Base-by-base conservation (phyloP, 2,888 invertebrate species). In the Altica lythri region DNA sequence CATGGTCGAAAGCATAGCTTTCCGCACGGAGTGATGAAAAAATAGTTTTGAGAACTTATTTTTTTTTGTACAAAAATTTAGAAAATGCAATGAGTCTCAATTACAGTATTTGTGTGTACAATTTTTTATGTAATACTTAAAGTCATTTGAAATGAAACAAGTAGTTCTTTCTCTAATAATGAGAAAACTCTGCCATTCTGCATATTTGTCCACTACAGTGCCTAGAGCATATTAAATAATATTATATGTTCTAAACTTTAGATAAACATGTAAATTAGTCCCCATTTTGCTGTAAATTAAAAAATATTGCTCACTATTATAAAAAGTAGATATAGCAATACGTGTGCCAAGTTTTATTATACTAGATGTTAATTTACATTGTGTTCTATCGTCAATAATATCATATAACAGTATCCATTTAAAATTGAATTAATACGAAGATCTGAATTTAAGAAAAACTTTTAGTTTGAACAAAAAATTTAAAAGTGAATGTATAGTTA, bases 251-350 rank as follows among this genome's bases (percentile, higher is more conserved):
- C 38, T 45, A 52, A 17, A 14, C 22, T 14, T 22, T 40, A 45
- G 32, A 25, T 34, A 30, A 40, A 19, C 17, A 47, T 42, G 32
- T 42, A 25, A 34, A 22, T 44, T 52, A 38, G 13, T 38, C 48
- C 50, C 55, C 55, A 46, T 59, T 47, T 52, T 53, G 54, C 59
- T 57, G 52, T 57, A 54, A 52, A 35, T 25, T 56, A 29, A 59
- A 47, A 44, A 53, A 40, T 38, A 57, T 57, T 57, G 60, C 60
- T 60, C 60, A 60, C 53, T 47, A 56, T 49, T 43, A 14, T 53
- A 40, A 25, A n/a, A 27, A 30, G 19, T 54, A 48, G 47, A 3
- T 34, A 48, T 43, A 54, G 47, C 43, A 48, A 54, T 48, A 48
- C 25, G 37, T 54, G 53, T 37, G 27, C 37, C 37, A 35, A 45